Evolutionary conservation across 2,888 invertebrate species (phyloP).

Genomic region (Napeogenes inachia): DNA sequence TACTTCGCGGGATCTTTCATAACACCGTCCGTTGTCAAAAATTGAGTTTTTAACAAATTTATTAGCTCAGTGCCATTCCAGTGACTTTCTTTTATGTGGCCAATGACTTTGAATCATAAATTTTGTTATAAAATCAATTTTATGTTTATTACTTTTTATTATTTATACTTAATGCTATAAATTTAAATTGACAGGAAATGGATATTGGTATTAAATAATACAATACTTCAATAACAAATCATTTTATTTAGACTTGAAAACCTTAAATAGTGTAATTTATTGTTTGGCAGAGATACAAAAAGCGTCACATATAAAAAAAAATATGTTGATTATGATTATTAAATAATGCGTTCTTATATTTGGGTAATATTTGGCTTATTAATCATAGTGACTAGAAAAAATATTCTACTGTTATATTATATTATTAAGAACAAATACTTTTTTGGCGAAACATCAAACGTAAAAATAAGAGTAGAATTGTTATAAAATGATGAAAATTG

Average conservation of each 20-base stretch:
- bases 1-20: conserved; percentile 33
- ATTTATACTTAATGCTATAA: background rate
- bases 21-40: conserved; percentile 32
- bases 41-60: conserved; percentile 38
- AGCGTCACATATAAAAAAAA: background rate
- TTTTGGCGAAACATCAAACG: background rate
- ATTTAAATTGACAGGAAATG: background rate
- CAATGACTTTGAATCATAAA: conserved; percentile 1
- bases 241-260: conserved; percentile 40
- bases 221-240: conserved; percentile 38
- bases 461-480: conserved; percentile 4
- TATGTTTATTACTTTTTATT: background rate
- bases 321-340: background rate
- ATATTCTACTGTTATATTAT: background rate
- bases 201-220: conserved; percentile 27
- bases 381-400: conserved; percentile 3
- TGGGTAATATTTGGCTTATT: background rate
- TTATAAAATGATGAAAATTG: background rate
- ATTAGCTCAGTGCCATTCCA: conserved; percentile 27
- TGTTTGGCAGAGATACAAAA: conserved; percentile 2
- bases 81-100: conserved; percentile 16
- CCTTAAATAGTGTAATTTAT: conserved; percentile 35
- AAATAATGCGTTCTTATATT: background rate
- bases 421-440: background rate
- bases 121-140: background rate